Evolutionary conservation across 2,888 invertebrate species (phyloP), one percentile per base, ranked within the genome.

Genomic region (Oxyscelio sp.): DNA sequence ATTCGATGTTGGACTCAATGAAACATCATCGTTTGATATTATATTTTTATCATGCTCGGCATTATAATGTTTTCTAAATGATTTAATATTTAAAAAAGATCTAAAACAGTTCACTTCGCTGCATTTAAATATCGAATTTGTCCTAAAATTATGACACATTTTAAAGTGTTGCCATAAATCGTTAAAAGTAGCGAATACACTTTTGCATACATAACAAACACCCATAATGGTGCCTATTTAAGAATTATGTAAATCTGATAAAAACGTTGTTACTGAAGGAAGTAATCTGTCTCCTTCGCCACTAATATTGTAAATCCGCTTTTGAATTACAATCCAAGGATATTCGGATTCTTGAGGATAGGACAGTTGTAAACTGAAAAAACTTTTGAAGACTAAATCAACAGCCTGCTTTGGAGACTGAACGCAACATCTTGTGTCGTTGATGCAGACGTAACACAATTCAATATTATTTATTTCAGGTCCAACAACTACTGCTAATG

Each of bases 341-440:
- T 34, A 27, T 52, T 71, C 40, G 15, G 83, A 27, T 58, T 77
- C 71, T 19, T 40, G 52, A 0, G 71, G 83, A 52, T 83, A 83
- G 8, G 52, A 13, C 5, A 83, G 15, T 66, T 78, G 77, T 15
- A 83, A 45, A 21, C 40, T 52, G 34, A 65, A 77, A 43, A 82
- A 82, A 31, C 70, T 77, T 66, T 77, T 77, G 19, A 77, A 83
- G 15, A 50, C 22, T 17, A 83, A 5, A 22, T 78, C 77, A 4
- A 82, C 24, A 13, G 82, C 75, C n/a, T n/a, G n/a, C n/a, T n/a
- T n/a, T 92, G 92, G 90, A 92, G 89, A 91, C 91, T 93, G 91
- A 92, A 92, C 92, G 92, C 92, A 92, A 91, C 92, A 92, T 93
- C 92, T 92, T 93, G 91, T 91, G 90, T 58, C 68, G 31, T 38